phyloP scores from a whole-genome alignment of 2,113 vertebrate genomes.

The Heterochromis multidens region DNA sequence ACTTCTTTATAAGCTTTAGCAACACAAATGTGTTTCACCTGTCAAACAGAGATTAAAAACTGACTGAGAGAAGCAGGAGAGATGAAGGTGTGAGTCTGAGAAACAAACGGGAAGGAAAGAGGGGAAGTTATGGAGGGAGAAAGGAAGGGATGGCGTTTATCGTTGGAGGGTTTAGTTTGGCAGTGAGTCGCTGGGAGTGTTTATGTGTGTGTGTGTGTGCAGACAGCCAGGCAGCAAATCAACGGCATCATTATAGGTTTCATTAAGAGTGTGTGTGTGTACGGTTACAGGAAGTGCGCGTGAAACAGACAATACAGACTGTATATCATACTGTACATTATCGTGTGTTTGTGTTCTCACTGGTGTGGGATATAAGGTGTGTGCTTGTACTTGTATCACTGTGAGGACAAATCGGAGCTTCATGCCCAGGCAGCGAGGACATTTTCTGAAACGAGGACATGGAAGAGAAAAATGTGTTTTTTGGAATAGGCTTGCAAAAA shows the following conservation, averaged over 20 bases:
- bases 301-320: not conserved
- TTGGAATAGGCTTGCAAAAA: no score
- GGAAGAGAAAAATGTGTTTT: no score
- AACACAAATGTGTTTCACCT: slow-evolving; percentile 8
- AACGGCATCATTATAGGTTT: not conserved
- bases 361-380: not conserved
- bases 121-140: not conserved
- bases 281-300: not conserved
- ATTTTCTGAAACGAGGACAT: not conserved
- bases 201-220: not conserved
- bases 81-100: no score
- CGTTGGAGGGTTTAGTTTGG: not conserved
- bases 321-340: not conserved
- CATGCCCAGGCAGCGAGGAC: not conserved
- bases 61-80: not conserved
- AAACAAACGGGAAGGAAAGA: not conserved
- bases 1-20: not conserved
- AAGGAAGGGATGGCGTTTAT: not conserved
- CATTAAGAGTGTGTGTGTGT: not conserved
- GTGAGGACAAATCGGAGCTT: not conserved
- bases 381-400: not conserved
- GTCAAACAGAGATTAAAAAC: slow-evolving; percentile 17
- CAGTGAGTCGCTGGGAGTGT: slow-evolving; percentile 40
- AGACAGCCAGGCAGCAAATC: not conserved
- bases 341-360: not conserved